Evolutionary conservation across 2,113 vertebrate genomes (phyloP), one percentile per base, ranked within the genome.

Genomic region (Dicrurus megarhynchus): DNA sequence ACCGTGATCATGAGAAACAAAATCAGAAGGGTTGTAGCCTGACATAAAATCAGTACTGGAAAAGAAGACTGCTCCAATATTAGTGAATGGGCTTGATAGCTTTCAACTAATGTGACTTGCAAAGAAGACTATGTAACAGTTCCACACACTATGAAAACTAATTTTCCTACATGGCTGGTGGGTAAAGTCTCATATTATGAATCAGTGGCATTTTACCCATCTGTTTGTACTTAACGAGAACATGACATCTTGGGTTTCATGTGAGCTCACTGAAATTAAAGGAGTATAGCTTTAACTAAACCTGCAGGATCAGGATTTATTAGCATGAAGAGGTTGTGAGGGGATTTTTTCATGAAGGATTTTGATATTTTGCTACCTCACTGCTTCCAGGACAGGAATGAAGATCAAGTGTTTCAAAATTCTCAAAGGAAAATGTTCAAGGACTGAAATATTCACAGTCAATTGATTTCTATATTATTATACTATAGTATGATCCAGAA

Each of bases 161-260:
- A 30, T 92, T 94, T 86, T 81, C 32, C 26, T 93, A 18, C 2
- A 4, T 70, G 64, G 50, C 32, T 87, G 41, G 56, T 78, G 52
- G 65, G 16, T 85, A 57, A 89, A 77, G 26, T 47, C 78, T 93
- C 56, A 41, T 32, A 33, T 69, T 67, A 70, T 2, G 3, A 83
- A 85, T 56, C 42, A 69, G 63, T 57, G 77, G 42, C 0, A 0
- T 77, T 94, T 94, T 81, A 85, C 33, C 42, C 74, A 68, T 84
- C 57, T 82, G 76, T 84, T 95, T 90, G 67, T 91, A 89, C 67
- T 95, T 97, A 69, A 90, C 53, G 52, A 89, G 69, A 92, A 84
- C 18, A 41, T 17, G 53, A 27, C 75, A 78, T 35, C 79, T 67
- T 63, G 77, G 64, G 89, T 84, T 78, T 76, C 73, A 77, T 5